Base-by-base conservation (phyloP, 1,140 invertebrate genomes). In the Drosophila kikkawai region DNA sequence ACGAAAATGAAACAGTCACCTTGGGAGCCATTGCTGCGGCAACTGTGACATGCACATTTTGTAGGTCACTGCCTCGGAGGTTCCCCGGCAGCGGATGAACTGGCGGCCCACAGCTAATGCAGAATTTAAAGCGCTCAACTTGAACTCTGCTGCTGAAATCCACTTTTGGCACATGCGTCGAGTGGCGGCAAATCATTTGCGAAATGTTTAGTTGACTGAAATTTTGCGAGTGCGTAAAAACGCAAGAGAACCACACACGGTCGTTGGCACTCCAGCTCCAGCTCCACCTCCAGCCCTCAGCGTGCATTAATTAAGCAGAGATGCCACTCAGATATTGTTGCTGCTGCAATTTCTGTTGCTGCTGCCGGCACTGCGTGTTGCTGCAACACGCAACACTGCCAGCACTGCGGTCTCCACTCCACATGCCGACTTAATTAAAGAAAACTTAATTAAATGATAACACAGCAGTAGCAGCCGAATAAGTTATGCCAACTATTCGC, bases 371-470 rank as follows among this genome's bases (percentile, higher is more conserved):
- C 42, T 73, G 53, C 69, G 55, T 84, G 70, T 77, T 85, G 68
- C 75, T 50, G 74, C 79, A 86, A 71, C 82, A 82, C 80, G 81
- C 59, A 63, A 66, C 41, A 60, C 73, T 59, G 34, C 51, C 58
- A 71, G 71, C 75, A 67, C 57, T 71, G 50, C 34, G 79, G 70
- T 74, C 45, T 74, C 55, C 44, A 42, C 77, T 71, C 51, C 77
- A 71, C 77, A 75, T 75, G 81, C 87, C 70, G 63, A 81, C 85
- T 82, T 88, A 88, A 88, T 88, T 88, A 84, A 88, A 84, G 84
- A 88, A 90, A 88, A 85, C 81, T 90, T 90, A 88, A 88, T 88
- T 90, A 91, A 88, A 88, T 85, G 86, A 85, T 90, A 90, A 79
- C 79, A 82, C 79, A 84, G 73, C 60, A 78, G 68, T 53, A 66